Conservation (phyloP, 2,888 invertebrate species). For the Perdita meconis region DNA sequence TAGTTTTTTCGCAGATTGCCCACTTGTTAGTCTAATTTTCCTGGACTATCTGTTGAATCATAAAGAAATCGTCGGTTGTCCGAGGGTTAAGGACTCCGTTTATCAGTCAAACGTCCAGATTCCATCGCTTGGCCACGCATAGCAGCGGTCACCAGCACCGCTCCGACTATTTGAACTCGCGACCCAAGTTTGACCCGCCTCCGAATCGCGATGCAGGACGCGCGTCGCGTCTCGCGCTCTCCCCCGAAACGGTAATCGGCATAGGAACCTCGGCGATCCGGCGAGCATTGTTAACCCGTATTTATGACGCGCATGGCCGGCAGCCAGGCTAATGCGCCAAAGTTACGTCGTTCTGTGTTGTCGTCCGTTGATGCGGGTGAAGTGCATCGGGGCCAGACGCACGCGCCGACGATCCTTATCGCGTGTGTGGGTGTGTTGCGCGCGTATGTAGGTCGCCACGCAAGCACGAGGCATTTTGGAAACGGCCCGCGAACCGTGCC, state of each 20-base stretch:
- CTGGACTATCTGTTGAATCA: too few species aligned
- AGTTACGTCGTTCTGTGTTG: slow-evolving; percentile 51
- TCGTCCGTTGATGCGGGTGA: slow-evolving; percentile 42
- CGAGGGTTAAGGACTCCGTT: too few species aligned
- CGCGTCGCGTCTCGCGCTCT: background rate
- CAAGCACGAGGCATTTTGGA: slow-evolving; percentile 49
- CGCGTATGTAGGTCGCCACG: slow-evolving; percentile 59
- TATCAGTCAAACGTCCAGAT: background rate
- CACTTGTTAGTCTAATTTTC: too few species aligned
- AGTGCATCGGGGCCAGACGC: slow-evolving; percentile 47
- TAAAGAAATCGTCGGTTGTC: too few species aligned
- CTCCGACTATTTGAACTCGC: background rate
- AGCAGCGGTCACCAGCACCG: background rate
- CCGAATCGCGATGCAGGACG: background rate
- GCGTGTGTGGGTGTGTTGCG: slow-evolving; percentile 21
- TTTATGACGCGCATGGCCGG: slow-evolving; percentile 78
- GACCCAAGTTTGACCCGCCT: background rate
- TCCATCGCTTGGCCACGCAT: background rate
- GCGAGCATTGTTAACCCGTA: slow-evolving; percentile 71
- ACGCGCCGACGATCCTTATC: too few species aligned
- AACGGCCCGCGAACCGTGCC: slow-evolving; percentile 31
- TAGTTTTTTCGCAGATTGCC: too few species aligned
- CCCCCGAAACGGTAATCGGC: slow-evolving; percentile 56
- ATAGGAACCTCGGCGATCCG: slow-evolving; percentile 29
- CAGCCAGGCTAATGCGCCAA: slow-evolving; percentile 78